Evolutionary conservation across 2,797 vertebrate genomes (phyloP).

Genomic region (Rhincodon typus): DNA sequence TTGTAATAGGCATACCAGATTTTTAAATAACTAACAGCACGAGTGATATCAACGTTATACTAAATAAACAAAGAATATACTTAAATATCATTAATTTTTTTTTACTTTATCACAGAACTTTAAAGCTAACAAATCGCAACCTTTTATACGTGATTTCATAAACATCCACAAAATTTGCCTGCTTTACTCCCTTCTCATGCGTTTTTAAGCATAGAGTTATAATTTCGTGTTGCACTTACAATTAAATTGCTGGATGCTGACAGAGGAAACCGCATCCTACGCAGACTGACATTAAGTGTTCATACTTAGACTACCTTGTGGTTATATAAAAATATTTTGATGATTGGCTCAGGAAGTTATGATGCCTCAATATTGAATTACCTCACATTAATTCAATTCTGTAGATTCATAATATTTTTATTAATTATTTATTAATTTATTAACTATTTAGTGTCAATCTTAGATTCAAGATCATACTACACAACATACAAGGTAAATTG

Average conservation of each 20-base stretch:
- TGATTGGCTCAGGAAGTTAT: not conserved
- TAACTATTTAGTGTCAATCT: not conserved
- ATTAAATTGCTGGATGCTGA: not conserved
- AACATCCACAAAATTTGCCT: not conserved
- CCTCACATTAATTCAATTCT: not conserved
- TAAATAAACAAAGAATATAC: not conserved
- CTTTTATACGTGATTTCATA: not conserved
- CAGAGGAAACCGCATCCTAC: not conserved
- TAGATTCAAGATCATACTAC: not conserved
- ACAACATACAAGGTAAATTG: not conserved
- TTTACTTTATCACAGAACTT: too few relatives aligned
- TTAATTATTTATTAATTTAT: not conserved
- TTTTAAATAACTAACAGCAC: not conserved
- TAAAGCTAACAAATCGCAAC: not conserved
- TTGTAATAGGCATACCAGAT: not conserved
- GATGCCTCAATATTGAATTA: not conserved
- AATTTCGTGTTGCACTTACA: conserved; percentile 19
- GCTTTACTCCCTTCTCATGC: not conserved
- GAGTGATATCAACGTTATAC: not conserved
- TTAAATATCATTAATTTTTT: not conserved
- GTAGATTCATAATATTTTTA: not conserved
- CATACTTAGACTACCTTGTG: not conserved
- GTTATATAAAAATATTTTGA: not conserved
- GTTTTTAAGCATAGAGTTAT: not conserved
- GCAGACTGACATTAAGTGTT: not conserved